phyloP scores from a whole-genome alignment of 2,888 invertebrate genomes.

The Marasmarcha lunaedactyla region DNA sequence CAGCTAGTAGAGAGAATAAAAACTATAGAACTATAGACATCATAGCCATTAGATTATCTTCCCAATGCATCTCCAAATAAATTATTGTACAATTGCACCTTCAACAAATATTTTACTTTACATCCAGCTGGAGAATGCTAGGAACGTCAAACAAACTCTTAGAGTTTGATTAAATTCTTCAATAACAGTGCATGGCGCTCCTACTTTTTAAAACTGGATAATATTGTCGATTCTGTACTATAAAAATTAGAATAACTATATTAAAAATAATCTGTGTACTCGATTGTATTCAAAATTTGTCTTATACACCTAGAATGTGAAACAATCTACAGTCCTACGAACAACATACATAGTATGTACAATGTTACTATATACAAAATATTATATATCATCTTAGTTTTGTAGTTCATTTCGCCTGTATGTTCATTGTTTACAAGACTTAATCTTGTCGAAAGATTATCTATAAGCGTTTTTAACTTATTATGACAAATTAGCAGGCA shows the following conservation, averaged over 20 bases:
- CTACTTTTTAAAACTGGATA: background rate
- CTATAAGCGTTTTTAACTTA: no score
- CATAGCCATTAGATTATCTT: background rate
- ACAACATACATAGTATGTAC: slow-evolving; percentile 66
- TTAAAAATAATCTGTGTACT: slow-evolving; percentile 34
- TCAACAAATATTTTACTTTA: background rate
- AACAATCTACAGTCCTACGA: slow-evolving; percentile 58
- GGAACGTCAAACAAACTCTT: background rate
- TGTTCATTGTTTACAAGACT: no score
- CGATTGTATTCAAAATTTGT: slow-evolving; percentile 35
- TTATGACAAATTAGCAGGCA: slow-evolving; percentile 27
- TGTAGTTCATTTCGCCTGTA: no score
- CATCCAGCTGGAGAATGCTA: background rate
- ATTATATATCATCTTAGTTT: slow-evolving; percentile 25
- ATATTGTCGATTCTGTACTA: slow-evolving; percentile 1
- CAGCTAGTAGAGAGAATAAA: background rate
- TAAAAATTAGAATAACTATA: slow-evolving; percentile 6
- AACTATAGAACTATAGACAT: background rate
- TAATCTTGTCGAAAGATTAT: no score
- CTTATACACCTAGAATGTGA: slow-evolving; percentile 48
- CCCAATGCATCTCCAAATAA: background rate
- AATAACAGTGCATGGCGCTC: no score
- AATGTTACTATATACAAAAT: slow-evolving; percentile 57
- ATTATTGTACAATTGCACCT: no score
- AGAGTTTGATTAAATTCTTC: background rate